Conservation (phyloP, 2,888 invertebrate genomes). For the Syrista parreyssii region DNA sequence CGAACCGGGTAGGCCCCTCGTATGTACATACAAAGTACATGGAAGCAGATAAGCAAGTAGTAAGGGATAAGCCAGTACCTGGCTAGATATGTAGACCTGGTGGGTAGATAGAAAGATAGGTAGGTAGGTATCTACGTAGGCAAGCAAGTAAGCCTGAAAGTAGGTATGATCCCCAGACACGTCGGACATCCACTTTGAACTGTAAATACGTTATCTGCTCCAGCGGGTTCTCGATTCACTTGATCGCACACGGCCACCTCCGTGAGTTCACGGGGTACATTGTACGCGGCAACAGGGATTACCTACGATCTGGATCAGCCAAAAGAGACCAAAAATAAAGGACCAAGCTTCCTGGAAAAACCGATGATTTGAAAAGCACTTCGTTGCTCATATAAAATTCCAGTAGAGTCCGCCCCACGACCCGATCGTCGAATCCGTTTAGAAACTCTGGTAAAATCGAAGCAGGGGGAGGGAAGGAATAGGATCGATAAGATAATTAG, state of each 20-base stretch:
- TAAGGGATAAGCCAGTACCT: neutral
- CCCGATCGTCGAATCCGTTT: neutral
- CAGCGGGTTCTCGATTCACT: conserved; percentile 44
- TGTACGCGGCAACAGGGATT: neutral
- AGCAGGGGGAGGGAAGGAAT: neutral
- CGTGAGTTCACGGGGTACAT: neutral
- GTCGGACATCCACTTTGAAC: conserved; percentile 42
- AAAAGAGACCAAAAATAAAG: conserved; percentile 3
- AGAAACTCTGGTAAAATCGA: neutral
- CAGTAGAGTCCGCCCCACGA: neutral
- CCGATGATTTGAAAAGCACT: conserved; percentile 6
- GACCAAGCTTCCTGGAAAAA: neutral
- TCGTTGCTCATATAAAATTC: neutral
- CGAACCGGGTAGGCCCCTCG: neutral
- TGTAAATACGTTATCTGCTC: conserved; percentile 49
- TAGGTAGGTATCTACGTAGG: neutral
- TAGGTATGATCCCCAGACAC: conserved; percentile 11
- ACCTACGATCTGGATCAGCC: neutral
- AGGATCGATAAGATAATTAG: neutral
- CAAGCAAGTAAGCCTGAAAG: neutral
- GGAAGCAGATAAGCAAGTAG: neutral
- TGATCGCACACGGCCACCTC: conserved; percentile 43
- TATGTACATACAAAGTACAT: neutral
- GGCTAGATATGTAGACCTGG: neutral
- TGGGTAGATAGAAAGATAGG: neutral